These are phyloP conservation scores for Hyperoplus lanceolatus DNA, from an alignment of 2,797 vertebrate species.

Conservation along the genomic window DNA sequence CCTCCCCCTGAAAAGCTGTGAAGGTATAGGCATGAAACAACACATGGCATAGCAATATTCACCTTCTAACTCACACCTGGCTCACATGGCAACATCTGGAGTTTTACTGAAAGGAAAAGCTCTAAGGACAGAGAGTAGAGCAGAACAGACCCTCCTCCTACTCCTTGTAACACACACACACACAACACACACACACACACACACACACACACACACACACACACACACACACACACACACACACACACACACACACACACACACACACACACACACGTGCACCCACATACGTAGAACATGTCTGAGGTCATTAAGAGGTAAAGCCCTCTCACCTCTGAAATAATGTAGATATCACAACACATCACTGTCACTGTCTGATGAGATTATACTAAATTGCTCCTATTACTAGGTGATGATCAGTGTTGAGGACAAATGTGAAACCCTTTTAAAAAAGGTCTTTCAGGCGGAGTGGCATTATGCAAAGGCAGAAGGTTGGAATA, in stretches of 20 bases:
- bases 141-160: slow-evolving; percentile 47
- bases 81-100: slow-evolving; percentile 77
- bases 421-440: slow-evolving; percentile 41
- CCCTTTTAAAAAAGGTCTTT: slow-evolving; percentile 56
- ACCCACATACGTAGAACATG: slow-evolving; percentile 16
- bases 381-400: slow-evolving; percentile 13
- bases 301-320: slow-evolving; percentile 64
- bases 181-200: background rate
- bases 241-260: background rate
- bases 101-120: slow-evolving; percentile 58
- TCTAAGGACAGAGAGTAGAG: slow-evolving; percentile 64
- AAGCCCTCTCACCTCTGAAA: slow-evolving; percentile 38
- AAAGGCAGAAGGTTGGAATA: slow-evolving; percentile 49
- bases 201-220: background rate
- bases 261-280: slow-evolving; percentile 2
- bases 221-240: background rate
- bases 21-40: slow-evolving; percentile 38
- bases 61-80: slow-evolving; percentile 72
- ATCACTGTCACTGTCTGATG: slow-evolving; percentile 27
- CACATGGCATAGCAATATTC: slow-evolving; percentile 52
- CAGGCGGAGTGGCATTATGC: slow-evolving; percentile 61
- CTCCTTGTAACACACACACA: too few relatives aligned
- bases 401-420: slow-evolving; percentile 42
- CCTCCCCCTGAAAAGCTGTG: slow-evolving; percentile 27
- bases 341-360: slow-evolving; percentile 39